Percentiles rank a stretch among this genome's conserved stretches.
phyloP scores from a whole-genome alignment of 2,113 vertebrate species.

The Phasianus colchicus region DNA sequence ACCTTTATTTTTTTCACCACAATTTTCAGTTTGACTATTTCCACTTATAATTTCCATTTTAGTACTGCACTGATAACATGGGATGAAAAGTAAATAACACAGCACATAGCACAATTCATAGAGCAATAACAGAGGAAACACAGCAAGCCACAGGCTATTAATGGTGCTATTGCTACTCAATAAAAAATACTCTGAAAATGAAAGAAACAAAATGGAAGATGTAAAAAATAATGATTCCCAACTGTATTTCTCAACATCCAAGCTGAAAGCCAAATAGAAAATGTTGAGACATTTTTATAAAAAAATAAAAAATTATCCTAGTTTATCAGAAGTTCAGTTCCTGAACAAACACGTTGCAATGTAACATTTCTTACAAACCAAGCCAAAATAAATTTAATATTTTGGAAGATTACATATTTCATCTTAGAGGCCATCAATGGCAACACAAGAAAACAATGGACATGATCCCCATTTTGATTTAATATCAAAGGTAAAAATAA shows the following conservation, averaged over 20 bases:
- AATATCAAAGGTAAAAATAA: background rate
- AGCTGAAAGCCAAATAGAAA: background rate
- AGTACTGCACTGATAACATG: background rate
- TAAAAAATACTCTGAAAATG: background rate
- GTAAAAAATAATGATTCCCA: background rate
- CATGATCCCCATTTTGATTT: background rate
- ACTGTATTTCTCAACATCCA: background rate
- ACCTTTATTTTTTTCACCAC: accelerated
- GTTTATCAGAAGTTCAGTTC: background rate
- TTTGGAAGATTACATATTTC: background rate
- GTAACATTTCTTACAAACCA: background rate
- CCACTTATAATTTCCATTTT: background rate
- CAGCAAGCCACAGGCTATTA: background rate
- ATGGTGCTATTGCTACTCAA: background rate
- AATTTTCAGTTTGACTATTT: background rate
- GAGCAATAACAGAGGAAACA: background rate
- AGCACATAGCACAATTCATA: background rate
- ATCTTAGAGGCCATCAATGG: background rate
- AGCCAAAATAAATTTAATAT: background rate
- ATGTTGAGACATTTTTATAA: background rate
- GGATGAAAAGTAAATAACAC: background rate
- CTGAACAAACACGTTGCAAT: background rate
- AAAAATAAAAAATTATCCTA: too few species aligned
- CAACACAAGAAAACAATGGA: background rate
- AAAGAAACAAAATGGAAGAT: background rate